These are phyloP conservation scores for Anguilla megastoma DNA, from an alignment of 2,797 vertebrate species.

Conservation along the genomic window DNA sequence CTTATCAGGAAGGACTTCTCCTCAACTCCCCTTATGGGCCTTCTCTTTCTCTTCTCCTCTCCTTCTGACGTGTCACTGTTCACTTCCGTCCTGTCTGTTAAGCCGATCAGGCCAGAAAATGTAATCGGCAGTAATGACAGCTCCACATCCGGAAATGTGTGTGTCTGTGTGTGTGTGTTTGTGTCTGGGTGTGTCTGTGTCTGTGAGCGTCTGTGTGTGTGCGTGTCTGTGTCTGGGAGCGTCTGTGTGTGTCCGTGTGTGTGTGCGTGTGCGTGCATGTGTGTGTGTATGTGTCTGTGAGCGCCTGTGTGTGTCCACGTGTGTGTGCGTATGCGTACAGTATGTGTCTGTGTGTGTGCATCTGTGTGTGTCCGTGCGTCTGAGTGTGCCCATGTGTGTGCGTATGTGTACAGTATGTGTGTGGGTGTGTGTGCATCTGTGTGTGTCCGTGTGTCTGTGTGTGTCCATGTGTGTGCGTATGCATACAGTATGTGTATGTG, in stretches of 20 bases:
- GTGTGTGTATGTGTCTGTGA: too few relatives aligned
- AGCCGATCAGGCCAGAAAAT: conserved; percentile 1
- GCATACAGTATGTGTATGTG: too few relatives aligned
- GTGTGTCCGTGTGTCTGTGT: too few relatives aligned
- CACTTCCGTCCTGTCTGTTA: not conserved
- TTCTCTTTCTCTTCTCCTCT: not conserved
- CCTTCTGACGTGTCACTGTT: not conserved
- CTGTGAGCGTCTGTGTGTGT: not conserved
- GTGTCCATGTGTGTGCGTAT: too few relatives aligned
- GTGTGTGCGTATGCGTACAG: too few relatives aligned
- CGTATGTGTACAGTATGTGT: not conserved
- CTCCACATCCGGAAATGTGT: conserved; percentile 7
- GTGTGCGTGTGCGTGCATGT: too few relatives aligned
- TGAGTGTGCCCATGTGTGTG: not conserved
- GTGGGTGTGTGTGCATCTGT: too few relatives aligned
- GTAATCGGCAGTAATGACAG: conserved; percentile 10
- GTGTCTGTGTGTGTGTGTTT: not conserved
- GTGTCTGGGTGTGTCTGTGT: too few relatives aligned
- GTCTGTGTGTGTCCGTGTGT: too few relatives aligned
- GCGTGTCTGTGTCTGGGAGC: too few relatives aligned
- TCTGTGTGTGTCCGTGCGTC: too few relatives aligned
- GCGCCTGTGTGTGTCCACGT: too few relatives aligned
- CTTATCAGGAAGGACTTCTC: conserved; percentile 9
- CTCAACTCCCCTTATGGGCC: not conserved
- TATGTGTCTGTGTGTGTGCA: not conserved